Evolutionary conservation across 2,888 invertebrate genomes (phyloP), one percentile per base, ranked within the genome.

Genomic region (Synanthedon andrenaeformis): DNA sequence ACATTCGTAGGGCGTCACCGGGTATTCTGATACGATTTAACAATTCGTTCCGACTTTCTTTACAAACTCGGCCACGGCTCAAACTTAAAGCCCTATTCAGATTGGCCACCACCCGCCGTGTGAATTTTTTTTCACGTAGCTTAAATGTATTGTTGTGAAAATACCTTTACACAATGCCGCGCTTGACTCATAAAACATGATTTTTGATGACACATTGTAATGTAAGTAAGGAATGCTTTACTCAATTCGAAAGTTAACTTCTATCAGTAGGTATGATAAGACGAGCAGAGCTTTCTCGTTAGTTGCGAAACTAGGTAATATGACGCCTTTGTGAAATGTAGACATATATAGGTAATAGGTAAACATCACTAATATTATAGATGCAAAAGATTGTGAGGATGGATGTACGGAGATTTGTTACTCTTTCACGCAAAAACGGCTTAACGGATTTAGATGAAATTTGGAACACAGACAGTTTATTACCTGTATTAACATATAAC

Each of bases 11-110:
- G 83, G 82, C 80, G 82, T 77, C 79, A 69, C 77, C 73, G 69
- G 71, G 66, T 66, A 69, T 63, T 71, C 64, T 81, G 78, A 79
- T 84, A 78, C 72, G 74, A 81, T 83, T 82, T 79, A 35, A 77
- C 74, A 75, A 86, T 85, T 86, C 78, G 83, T 85, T 82, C 76
- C 79, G 72, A 76, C 79, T 81, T 82, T 82, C 80, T 79, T 82
- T 76, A 67, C 71, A 71, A 62, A 62, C 57, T 62, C 61, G 66
- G 80, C 79, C 79, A 81, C 74, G 65, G 70, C 56, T 61, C 61
- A 62, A 61, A 62, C 66, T 63, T 62, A 61, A 63, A 62, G 63
- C 64, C 63, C 57, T 59, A 66, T 64, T 65, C 65, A 65, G 58
- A 66, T 63, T 63, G 62, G 65, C 65, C 63, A 65, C 76, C 76